phyloP scores from a whole-genome alignment of 1,140 invertebrate genomes.

The Diuraphis noxia region DNA sequence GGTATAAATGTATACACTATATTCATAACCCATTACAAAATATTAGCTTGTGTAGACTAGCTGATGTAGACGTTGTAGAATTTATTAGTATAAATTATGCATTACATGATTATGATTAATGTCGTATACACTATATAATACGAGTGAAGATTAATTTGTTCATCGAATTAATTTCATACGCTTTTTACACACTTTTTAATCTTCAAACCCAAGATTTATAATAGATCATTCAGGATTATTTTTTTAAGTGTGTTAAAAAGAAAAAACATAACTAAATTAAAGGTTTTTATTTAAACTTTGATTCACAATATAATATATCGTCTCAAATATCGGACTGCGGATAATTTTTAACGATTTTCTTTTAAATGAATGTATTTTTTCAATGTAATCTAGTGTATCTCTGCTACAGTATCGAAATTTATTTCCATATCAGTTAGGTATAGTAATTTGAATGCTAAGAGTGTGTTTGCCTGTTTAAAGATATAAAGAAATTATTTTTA shows the following conservation, averaged over 20 bases:
- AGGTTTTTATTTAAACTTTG: background rate
- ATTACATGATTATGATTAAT: background rate
- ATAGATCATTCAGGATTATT: background rate
- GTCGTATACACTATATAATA: background rate
- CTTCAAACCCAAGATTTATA: background rate
- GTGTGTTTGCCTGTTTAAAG: background rate
- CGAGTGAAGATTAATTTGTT: background rate
- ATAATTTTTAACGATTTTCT: background rate
- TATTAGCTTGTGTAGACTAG: background rate
- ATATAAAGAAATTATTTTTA: background rate
- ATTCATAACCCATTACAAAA: background rate
- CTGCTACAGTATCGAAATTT: background rate
- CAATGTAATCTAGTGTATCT: background rate
- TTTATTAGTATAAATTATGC: no score
- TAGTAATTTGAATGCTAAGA: background rate
- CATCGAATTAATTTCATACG: background rate
- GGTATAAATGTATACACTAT: background rate
- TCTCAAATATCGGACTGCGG: background rate
- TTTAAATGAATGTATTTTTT: background rate
- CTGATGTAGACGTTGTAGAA: no score
- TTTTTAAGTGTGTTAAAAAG: background rate
- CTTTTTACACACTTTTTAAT: background rate
- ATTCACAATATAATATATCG: no score
- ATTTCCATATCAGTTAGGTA: constrained; percentile 2
- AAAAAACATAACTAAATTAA: background rate